These are phyloP conservation scores for Thripadectes ignobilis DNA, from an alignment of 2,797 vertebrate species.

Conservation along the genomic window DNA sequence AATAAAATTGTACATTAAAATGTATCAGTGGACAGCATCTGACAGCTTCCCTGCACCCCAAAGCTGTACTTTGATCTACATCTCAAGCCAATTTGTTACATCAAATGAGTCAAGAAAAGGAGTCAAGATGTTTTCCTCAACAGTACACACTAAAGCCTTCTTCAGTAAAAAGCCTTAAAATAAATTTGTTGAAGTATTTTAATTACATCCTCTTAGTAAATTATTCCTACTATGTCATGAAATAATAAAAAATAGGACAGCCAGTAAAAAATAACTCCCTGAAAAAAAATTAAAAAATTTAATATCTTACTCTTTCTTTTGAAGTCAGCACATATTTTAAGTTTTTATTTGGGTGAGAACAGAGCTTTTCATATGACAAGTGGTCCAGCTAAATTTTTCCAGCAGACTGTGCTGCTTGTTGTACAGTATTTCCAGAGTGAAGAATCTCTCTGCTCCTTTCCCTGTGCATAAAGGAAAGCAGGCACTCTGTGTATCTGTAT, in stretches of 20 bases:
- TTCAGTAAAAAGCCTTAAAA: neutral
- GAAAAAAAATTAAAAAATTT: neutral
- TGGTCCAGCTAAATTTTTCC: slow-evolving; percentile 15
- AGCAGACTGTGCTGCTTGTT: neutral
- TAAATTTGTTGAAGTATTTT: neutral
- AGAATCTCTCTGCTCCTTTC: neutral
- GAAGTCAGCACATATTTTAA: neutral
- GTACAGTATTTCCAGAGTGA: neutral
- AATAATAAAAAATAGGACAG: neutral
- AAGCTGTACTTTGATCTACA: neutral
- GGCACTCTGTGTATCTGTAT: neutral
- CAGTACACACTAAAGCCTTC: neutral
- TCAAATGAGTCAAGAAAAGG: neutral
- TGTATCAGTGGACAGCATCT: neutral
- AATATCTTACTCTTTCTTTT: neutral
- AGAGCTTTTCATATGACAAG: neutral
- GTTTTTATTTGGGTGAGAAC: slow-evolving; percentile 28
- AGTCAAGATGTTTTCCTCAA: neutral
- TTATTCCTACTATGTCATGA: neutral
- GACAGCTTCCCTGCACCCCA: neutral
- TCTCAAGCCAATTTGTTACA: neutral
- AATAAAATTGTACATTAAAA: neutral
- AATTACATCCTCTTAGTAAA: neutral
- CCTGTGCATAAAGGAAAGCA: neutral
- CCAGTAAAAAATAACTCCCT: neutral